Conservation (phyloP, 2,797 vertebrate species). For the Telmatherina bonti region DNA sequence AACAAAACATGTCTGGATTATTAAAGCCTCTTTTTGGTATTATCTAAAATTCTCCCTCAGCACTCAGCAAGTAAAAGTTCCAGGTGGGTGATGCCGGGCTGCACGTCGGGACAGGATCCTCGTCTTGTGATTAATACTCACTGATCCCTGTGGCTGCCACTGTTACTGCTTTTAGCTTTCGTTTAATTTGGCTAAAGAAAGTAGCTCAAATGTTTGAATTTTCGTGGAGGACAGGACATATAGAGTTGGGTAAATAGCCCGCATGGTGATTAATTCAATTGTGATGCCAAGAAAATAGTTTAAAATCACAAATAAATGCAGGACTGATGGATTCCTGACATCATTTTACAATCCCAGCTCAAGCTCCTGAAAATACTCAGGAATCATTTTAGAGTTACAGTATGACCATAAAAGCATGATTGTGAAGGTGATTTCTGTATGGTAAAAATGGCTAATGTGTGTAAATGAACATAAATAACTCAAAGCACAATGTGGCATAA, state of each 20-base stretch:
- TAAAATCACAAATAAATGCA: background rate
- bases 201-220: background rate
- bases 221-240: background rate
- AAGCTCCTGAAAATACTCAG: background rate
- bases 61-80: slow-evolving; percentile 4
- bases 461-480: background rate
- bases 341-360: background rate
- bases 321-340: background rate
- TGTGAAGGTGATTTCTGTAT: background rate
- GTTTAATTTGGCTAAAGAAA: background rate
- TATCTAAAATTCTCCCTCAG: background rate
- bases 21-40: background rate
- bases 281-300: background rate
- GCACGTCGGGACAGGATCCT: background rate
- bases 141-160: background rate
- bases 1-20: background rate
- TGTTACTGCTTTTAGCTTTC: background rate
- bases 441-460: no score
- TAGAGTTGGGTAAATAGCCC: background rate
- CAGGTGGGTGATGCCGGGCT: background rate
- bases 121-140: background rate
- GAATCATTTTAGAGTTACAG: background rate
- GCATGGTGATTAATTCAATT: background rate
- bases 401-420: background rate
- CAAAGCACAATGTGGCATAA: background rate